Evolutionary conservation across 2,888 invertebrate genomes (phyloP).

Genomic region (Amblyjoppa proteus): DNA sequence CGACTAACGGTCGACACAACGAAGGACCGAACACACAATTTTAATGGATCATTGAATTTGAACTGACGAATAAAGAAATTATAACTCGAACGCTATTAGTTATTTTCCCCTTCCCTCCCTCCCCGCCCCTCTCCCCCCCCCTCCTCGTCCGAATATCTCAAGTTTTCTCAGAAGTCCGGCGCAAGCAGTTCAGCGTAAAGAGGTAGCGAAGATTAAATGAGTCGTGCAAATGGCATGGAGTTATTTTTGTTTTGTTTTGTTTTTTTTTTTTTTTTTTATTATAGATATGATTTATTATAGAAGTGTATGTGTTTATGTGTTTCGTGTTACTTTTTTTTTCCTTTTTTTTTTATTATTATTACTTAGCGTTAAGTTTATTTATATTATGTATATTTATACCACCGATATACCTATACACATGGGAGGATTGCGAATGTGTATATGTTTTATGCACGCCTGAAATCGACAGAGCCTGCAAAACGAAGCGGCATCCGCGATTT

Average conservation of each 20-base stretch:
- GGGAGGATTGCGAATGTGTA: slow-evolving; percentile 67
- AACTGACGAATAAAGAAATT: slow-evolving; percentile 44
- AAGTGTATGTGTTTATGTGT: slow-evolving; percentile 79
- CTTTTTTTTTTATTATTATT: slow-evolving; percentile 34
- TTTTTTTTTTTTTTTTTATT: slow-evolving; percentile 74
- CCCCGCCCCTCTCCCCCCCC: too few relatives aligned
- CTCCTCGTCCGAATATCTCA: too few relatives aligned
- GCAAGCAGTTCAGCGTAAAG: neutral
- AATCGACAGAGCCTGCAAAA: slow-evolving; percentile 66
- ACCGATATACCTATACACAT: slow-evolving; percentile 75
- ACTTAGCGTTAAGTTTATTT: slow-evolving; percentile 72
- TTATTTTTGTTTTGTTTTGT: slow-evolving; percentile 78
- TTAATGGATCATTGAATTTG: slow-evolving; percentile 41
- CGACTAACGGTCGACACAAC: slow-evolving; percentile 37
- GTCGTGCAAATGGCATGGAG: slow-evolving; percentile 74
- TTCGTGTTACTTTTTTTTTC: slow-evolving; percentile 73
- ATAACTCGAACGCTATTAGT: neutral
- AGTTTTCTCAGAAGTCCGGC: too few relatives aligned
- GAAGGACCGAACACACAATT: slow-evolving; percentile 41
- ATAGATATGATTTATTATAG: slow-evolving; percentile 81
- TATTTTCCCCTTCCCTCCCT: neutral
- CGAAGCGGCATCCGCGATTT: slow-evolving; percentile 65
- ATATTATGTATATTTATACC: slow-evolving; percentile 79
- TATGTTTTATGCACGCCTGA: slow-evolving; percentile 74
- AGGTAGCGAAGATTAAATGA: slow-evolving; percentile 42